Base-by-base conservation (phyloP, 2,888 invertebrate genomes). In the Drosophila peninsularis region DNA sequence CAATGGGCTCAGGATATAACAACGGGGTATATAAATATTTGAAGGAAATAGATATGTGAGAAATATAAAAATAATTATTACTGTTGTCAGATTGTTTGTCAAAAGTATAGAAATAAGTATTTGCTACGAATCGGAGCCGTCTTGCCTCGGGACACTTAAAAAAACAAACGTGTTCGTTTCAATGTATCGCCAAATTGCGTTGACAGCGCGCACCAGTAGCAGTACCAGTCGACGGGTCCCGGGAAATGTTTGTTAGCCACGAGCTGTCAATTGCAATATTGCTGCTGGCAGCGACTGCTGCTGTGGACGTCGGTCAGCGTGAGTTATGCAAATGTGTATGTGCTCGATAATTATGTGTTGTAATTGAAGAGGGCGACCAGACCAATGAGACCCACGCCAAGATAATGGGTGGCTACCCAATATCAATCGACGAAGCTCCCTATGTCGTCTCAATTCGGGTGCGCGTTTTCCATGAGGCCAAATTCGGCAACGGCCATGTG, bases 361-460 rank as follows among this genome's bases (percentile, higher is more conserved):
- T 27, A 6, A 30, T n/a, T 39, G n/a, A 19, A 70, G 75, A 44
- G n/a, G 10, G 10, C n/a, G n/a, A 5, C 4, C 13, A 24, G n/a
- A 5, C 2, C 13, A 5, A 14, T 1, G 32, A 24, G 13, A 72
- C 76, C 2, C 77, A 76, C 47, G 60, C 71, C 3, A 80, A 78
- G 19, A 68, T 82, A 11, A 66, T 82, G 2, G 86, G 82, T 10
- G 82, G 82, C 17, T 42, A 50, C 36, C 42, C 62, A 10, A 47
- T 85, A 6, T 17, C 37, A 7, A 71, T 71, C 3, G 36, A 45
- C 0, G n/a, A 61, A 3, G 66, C 61, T 0, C 86, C 82, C 11
- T 82, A 65, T 19, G 73, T 70, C 39, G 71, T 85, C 6, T 82
- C 82, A 5, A 63, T 82, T n/a, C 73, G 86, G 0, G 7, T n/a